Evolutionary conservation across 2,797 vertebrate species (phyloP), one percentile per base, ranked within the genome.

Genomic region (Gymnopithys bicolor): DNA sequence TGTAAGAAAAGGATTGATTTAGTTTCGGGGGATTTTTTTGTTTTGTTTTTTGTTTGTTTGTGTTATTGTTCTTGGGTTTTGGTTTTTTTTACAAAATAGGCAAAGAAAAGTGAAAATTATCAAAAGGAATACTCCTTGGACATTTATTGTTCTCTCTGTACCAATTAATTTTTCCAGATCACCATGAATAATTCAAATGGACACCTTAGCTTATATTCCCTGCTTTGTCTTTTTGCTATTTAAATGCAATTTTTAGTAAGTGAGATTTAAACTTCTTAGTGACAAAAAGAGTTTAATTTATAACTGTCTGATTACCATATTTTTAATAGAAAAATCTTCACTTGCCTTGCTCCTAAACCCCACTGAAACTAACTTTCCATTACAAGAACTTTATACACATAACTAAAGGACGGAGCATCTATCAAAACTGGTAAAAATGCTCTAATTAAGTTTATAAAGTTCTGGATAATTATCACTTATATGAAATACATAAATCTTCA

Each of bases 151-250:
- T 95, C 51, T 81, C n/a, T 89, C 32, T 69, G 27, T 73, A 85
- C 85, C 78, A 81, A 73, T 83, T 87, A 79, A 22, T 80, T 93
- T 95, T 89, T 89, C 43, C 46, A 89, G 55, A 83, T 89, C 58
- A 78, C 25, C 10, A 60, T 78, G 58, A 95, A 84, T 84, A 94
- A 92, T 95, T 94, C 66, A 95, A 77, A 74, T 43, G 79, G 49
- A 84, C 35, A 51, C 68, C 25, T 89, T 63, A 58, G 19, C 89
- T 90, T 85, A 45, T 80, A 92, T 84, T 81, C 46, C 68, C 37
- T 46, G 25, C 49, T 87, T 94, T 74, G 33, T 51, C 46, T 67
- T 92, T 74, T 93, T 87, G 27, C 53, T 75, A 91, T 63, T 81
- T 66, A 73, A 89, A 77, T 77, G 33, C 14, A 49, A 30, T 87